A percentile compares a stretch with the other conserved stretches of the same genome.
These are phyloP conservation scores for Thinocorus orbignyianus DNA, from an alignment of 2,113 vertebrate genomes.

Conservation along the genomic window DNA sequence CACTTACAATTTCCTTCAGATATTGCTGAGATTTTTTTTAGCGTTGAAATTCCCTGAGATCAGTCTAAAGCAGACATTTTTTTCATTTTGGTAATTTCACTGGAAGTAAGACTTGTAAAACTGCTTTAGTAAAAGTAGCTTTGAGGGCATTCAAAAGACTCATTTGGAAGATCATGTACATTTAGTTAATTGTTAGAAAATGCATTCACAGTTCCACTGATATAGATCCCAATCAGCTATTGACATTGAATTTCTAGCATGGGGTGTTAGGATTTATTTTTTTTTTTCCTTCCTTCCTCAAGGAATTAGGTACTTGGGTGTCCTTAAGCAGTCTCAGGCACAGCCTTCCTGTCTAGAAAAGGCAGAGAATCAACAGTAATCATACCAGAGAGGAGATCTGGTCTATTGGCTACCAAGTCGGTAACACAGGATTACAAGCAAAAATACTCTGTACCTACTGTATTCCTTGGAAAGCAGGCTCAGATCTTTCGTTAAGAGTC, in stretches of 20 bases:
- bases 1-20: background rate
- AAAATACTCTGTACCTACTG: background rate
- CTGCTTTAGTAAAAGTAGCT: background rate
- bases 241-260: background rate
- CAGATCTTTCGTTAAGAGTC: background rate
- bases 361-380: background rate
- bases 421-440: background rate
- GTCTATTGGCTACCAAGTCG: background rate
- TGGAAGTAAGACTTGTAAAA: background rate
- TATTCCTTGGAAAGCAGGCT: background rate
- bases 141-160: background rate
- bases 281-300: background rate
- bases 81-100: background rate
- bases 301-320: background rate
- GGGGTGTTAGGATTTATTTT: background rate
- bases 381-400: fast-evolving
- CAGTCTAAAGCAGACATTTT: background rate
- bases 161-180: background rate
- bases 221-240: background rate
- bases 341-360: background rate
- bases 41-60: background rate
- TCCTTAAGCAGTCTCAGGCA: background rate
- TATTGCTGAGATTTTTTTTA: background rate
- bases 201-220: background rate
- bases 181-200: background rate